phyloP scores from a whole-genome alignment of 2,888 invertebrate genomes.

The Fragum fragum region DNA sequence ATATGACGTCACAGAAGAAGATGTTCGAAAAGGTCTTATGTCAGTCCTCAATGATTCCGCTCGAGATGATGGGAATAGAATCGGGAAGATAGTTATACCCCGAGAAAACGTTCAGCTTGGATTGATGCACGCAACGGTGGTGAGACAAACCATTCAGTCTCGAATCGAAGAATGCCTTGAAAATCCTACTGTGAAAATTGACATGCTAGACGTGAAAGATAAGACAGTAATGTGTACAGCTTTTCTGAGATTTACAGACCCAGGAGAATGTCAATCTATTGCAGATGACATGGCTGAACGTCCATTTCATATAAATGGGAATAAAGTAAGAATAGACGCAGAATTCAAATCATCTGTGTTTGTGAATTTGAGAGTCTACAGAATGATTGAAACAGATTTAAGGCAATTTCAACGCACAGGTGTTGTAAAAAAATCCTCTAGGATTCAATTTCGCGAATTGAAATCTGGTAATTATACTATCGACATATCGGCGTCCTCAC shows the following conservation, averaged over 20 bases:
- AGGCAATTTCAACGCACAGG: constrained; percentile 38
- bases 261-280: constrained; percentile 65
- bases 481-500: constrained; percentile 58
- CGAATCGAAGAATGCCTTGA: constrained; percentile 31
- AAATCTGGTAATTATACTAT: constrained; percentile 64
- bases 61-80: constrained; percentile 7
- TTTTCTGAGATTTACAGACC: constrained; percentile 67
- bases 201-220: constrained; percentile 48
- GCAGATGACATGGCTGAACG: constrained; percentile 33
- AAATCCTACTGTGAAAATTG: constrained; percentile 46
- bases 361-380: constrained; percentile 56
- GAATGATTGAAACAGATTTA: constrained; percentile 54
- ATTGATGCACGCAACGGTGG: neutral
- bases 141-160: constrained; percentile 4
- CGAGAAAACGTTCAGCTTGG: constrained; percentile 31
- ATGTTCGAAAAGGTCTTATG: constrained; percentile 48
- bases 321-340: constrained; percentile 32
- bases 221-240: constrained; percentile 60
- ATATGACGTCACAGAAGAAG: constrained; percentile 54
- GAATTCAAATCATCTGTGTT: constrained; percentile 61
- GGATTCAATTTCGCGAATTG: constrained; percentile 27
- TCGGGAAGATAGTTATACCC: constrained; percentile 54
- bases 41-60: constrained; percentile 11
- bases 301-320: constrained; percentile 9
- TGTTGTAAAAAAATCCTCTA: constrained; percentile 14